Evolutionary conservation across 2,797 vertebrate species (phyloP), one percentile per base, ranked within the genome.

Genomic region (Oreochromis mossambicus): DNA sequence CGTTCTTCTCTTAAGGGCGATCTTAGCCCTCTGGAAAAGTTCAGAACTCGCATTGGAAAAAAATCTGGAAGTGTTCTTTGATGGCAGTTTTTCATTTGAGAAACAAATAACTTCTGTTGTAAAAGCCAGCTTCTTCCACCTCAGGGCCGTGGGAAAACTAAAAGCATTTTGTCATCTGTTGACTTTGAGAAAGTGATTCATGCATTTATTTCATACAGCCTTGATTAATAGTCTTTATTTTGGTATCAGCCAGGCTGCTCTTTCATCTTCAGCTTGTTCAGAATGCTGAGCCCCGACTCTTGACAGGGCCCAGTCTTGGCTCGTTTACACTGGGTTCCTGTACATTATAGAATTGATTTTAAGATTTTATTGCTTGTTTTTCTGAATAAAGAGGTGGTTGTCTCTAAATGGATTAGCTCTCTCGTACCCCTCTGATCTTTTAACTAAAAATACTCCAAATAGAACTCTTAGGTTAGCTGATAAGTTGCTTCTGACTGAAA

Each of bases 211-310:
- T 58, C 55, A 32, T 58, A 17, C 29, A 58, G 55, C 15, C 55
- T 6, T 58, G 1, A 58, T 4, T 32, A 32, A 58, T 58, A 58
- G 29, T 32, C 2, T 10, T 58, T 58, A 17, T 58, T 58, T 58
- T 58, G 3, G 55, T 19, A 19, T 58, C 55, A 56, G 24, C 3
- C 54, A 29, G 54, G 24, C 54, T 56, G 54, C 13, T 56, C 24
- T 29, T 26, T 29, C 24, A 26, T 56, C 24, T 56, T 29, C 54
- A 32, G 29, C 15, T 58, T 32, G 29, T 58, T 58, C 1, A 58
- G 55, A 17, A 32, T 0, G 1, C 15, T 0, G 15, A 6, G 14
- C 15, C 56, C 29, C 29, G 8, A 61, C 29, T 61, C 4, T 10
- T 38, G 8, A 38, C 36, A 10, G 36, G 9, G 3, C 36, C 9